Evolutionary conservation across 2,113 vertebrate species (phyloP), one percentile per base, ranked within the genome.

Genomic region (Gadus chalcogrammus): DNA sequence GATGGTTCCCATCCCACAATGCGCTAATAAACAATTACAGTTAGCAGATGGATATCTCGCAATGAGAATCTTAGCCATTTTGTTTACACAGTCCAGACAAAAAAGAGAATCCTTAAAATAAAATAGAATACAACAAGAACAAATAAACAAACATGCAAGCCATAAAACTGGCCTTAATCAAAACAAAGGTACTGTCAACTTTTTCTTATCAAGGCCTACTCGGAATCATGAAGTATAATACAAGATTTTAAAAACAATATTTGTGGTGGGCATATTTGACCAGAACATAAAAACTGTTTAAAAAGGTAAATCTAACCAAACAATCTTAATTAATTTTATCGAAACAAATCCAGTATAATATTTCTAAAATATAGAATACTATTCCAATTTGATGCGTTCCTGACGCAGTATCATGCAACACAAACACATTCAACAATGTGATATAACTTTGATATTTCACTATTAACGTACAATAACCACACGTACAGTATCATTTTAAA

Each of bases 391-490:
- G 58, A 73, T 82, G 87, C 77, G 86, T 88, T 68, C 87, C 88
- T 93, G 92, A 94, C 89, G 93, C 93, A 90, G 87, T 85, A 85
- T 88, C 88, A 71, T 90, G 90, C 89, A 90, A 94, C 89, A 86
- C 91, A 93, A 92, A 75, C 38, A 84, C 91, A 93, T 71, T 9
- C 20, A 35, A 58, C 5, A 7, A 61, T 65, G 91, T 86, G 91
- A 92, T 91, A 91, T 92, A 90, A 93, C 92, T 92, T 93, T 93
- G 91, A 94, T 48, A 91, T 92, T 93, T 91, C 8, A 48, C 42
- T 48, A 48, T 48, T 48, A 48, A 48, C 42, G 9, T 48, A 93
- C 16, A 61, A 56, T 58, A 65, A 55, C 8, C 20, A 55, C 65
- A 79, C 28, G 60, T 18, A 67, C 38, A 67, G 61, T 68, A 63